Evolutionary conservation across 53 echinoderm and acorn worm genomes (phyloP), one percentile per base, ranked within the genome.

Genomic region (Hippasteria phrygiana): DNA sequence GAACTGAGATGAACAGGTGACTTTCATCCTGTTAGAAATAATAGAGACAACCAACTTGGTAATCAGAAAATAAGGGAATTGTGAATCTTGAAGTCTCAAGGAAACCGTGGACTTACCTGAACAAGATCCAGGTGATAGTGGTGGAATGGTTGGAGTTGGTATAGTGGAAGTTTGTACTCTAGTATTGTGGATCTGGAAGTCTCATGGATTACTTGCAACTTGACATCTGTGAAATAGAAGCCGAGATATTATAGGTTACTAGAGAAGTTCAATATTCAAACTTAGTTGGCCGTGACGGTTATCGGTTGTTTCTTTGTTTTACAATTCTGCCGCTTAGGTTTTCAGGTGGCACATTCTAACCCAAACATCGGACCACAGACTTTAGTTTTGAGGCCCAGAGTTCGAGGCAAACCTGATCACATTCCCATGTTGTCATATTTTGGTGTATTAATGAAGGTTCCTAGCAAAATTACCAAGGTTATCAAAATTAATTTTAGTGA

Each of bases 91-190:
- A 10, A 10, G 48, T 10, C 48, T 48, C 14, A 14, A 10, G 48
- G 14, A 14, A 14, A 48, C 48, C 14, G 7, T 48, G 48, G 4
- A 74, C 92, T 67, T 73, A 96, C 96, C 86, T 90, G 93, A 4
- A 95, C 93, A 40, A 96, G 91, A 37, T 96, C 96, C 33, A 96
- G 80, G 41, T 96, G 96, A 47, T 96, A 96, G 31, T 93, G 93
- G 50, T 96, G 93, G 26, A 96, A 96, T 32, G 96, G 93, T 41
- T 91, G 75, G 18, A 96, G 88, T 29, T 82, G 80, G 7, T 72
- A 40, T 14, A 95, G 28, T 34, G 93, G 90, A 10, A 96, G 80
- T 50, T 81, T 34, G 73, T 86, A 92, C 29, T 88, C 79, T 10
- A 88, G 48, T 9, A 92, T 36, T 0, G 56, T 64, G 3, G 34